These are phyloP conservation scores for Noturus placidus DNA, from an alignment of 2,113 vertebrate genomes.

Conservation along the genomic window DNA sequence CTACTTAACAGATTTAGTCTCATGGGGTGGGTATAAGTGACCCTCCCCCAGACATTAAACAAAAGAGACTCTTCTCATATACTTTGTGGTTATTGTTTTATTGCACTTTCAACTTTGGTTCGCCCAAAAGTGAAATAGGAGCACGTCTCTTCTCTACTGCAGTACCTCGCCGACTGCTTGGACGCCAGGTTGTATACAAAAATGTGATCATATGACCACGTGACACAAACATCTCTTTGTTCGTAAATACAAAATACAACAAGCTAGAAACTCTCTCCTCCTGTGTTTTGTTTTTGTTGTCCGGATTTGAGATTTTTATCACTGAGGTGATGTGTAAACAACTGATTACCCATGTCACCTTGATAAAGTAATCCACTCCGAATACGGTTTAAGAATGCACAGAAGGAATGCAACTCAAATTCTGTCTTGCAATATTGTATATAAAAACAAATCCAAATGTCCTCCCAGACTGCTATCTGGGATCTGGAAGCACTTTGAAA, in stretches of 20 bases:
- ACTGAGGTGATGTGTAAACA: neutral
- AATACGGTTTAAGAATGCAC: neutral
- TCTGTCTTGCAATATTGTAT: conserved; percentile 6
- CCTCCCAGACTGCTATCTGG: neutral
- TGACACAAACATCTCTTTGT: neutral
- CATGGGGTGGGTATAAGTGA: neutral
- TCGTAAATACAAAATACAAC: neutral
- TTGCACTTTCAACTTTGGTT: neutral
- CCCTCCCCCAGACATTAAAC: neutral
- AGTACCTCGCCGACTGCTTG: neutral
- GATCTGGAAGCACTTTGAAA: conserved; percentile 22
- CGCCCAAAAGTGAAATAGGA: neutral
- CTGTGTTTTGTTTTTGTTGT: neutral
- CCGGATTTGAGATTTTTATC: neutral
- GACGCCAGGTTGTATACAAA: neutral
- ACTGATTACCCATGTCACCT: neutral
- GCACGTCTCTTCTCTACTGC: neutral
- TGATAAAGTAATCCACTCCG: neutral
- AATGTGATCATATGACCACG: too few species aligned
- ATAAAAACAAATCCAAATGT: conserved; percentile 12
- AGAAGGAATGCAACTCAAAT: neutral
- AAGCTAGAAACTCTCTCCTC: neutral
- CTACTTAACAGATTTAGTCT: neutral
- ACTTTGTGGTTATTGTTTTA: neutral
- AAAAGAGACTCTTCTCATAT: neutral